Conservation (phyloP, 2,797 vertebrate genomes). For the Chanos chanos region DNA sequence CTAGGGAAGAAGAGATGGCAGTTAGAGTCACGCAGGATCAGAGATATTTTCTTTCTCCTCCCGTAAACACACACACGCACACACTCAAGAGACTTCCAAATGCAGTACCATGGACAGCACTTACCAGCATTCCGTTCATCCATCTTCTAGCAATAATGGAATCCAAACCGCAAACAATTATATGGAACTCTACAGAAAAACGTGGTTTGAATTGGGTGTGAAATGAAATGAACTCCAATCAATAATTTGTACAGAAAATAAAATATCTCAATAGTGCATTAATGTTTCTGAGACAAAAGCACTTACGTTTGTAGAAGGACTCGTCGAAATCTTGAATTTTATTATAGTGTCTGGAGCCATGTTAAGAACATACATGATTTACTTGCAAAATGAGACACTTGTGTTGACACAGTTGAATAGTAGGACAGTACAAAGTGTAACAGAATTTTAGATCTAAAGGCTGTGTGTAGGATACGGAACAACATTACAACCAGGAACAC, state of each 20-base stretch:
- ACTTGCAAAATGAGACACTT: not conserved
- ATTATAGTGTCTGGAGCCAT: slow-evolving; percentile 83
- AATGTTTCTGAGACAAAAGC: not conserved
- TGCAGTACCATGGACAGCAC: slow-evolving; percentile 1
- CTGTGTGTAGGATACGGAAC: slow-evolving; percentile 80
- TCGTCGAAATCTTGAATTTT: slow-evolving; percentile 97
- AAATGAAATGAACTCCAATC: not conserved
- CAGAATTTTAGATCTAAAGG: not conserved
- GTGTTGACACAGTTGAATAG: not conserved
- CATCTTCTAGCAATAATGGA: slow-evolving; percentile 95
- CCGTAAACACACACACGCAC: not conserved
- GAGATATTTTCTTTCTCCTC: too few species aligned
- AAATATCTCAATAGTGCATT: not conserved
- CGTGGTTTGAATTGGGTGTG: not conserved
- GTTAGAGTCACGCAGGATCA: not conserved
- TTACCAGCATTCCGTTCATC: slow-evolving; percentile 98
- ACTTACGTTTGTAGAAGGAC: slow-evolving; percentile 94
- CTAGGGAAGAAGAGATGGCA: slow-evolving; percentile 54
- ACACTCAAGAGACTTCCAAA: too few species aligned
- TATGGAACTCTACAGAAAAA: slow-evolving; percentile 85
- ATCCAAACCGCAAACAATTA: slow-evolving; percentile 96
- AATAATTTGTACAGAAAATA: not conserved
- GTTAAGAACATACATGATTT: slow-evolving; percentile 49
- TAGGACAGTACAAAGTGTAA: not conserved
- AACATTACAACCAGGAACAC: slow-evolving; percentile 85